A percentile compares a stretch with the other conserved stretches of the same genome.
phyloP scores from a whole-genome alignment of 2,797 vertebrate genomes.

The Pantherophis alleghaniensis region DNA sequence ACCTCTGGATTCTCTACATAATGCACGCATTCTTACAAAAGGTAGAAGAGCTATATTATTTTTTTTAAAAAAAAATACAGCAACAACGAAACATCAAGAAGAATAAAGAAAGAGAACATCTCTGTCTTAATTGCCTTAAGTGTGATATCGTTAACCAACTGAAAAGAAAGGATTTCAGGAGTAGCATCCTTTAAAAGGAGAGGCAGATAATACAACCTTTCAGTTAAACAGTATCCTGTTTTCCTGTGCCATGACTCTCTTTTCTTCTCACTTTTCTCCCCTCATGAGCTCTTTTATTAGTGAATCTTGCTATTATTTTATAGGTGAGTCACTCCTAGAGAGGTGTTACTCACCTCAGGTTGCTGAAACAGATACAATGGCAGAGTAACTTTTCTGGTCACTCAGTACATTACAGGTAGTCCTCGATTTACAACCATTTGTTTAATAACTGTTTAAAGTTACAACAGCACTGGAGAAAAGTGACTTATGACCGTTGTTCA shows the following conservation, averaged over 20 bases:
- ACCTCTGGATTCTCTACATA: slow-evolving; percentile 47
- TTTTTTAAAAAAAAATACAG: slow-evolving; percentile 15
- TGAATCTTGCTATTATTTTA: slow-evolving; percentile 28
- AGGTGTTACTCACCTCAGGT: slow-evolving; percentile 3
- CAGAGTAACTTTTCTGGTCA: slow-evolving; percentile 7
- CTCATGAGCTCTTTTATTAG: slow-evolving; percentile 10
- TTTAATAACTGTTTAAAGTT: background rate
- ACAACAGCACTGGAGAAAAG: background rate
- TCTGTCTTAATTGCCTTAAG: slow-evolving; percentile 64
- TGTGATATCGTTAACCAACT: slow-evolving; percentile 62
- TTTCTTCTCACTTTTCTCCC: slow-evolving; percentile 28
- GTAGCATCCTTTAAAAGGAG: slow-evolving; percentile 51
- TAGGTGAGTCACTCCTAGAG: background rate
- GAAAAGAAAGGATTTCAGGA: slow-evolving; percentile 40
- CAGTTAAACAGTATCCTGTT: slow-evolving; percentile 21
- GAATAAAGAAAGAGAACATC: slow-evolving; percentile 55
- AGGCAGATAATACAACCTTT: slow-evolving; percentile 39
- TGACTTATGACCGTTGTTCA: background rate
- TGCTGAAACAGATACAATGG: slow-evolving; percentile 12
- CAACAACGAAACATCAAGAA: slow-evolving; percentile 37
- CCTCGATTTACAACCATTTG: background rate
- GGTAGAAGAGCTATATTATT: background rate
- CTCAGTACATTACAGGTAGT: background rate
- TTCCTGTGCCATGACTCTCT: slow-evolving; percentile 12
- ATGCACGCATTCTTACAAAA: slow-evolving; percentile 50